Evolutionary conservation across 2,888 invertebrate species (phyloP).

Genomic region (Apoderus coryli): DNA sequence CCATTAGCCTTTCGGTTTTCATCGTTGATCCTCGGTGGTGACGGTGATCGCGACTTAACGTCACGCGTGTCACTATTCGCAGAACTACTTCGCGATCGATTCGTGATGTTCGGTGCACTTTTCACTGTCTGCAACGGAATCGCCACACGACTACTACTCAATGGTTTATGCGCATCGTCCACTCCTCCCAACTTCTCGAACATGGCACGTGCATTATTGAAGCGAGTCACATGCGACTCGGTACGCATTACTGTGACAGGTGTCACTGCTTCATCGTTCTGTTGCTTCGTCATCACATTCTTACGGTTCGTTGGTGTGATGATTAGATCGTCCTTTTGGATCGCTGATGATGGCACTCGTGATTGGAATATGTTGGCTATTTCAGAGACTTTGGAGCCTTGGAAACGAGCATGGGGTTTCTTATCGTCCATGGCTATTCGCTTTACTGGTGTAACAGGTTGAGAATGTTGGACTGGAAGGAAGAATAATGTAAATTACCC

Average conservation of each 20-base stretch:
- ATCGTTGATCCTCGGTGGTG: slow-evolving; percentile 17
- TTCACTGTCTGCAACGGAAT: slow-evolving; percentile 29
- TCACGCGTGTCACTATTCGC: slow-evolving; percentile 41
- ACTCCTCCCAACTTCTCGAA: slow-evolving; percentile 81
- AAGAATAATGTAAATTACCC: no score
- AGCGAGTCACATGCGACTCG: slow-evolving; percentile 73
- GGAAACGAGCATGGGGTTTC: slow-evolving; percentile 25
- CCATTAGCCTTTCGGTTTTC: neutral
- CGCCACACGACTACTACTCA: slow-evolving; percentile 21
- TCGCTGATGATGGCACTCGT: slow-evolving; percentile 14
- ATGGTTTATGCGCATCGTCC: slow-evolving; percentile 32
- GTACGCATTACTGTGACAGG: slow-evolving; percentile 63
- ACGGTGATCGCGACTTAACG: slow-evolving; percentile 18
- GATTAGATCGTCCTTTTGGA: slow-evolving; percentile 6
- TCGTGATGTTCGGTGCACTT: slow-evolving; percentile 36
- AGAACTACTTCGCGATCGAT: slow-evolving; percentile 48
- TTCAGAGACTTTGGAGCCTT: slow-evolving; percentile 75
- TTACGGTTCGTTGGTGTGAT: slow-evolving; percentile 3
- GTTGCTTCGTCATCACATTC: slow-evolving; percentile 10
- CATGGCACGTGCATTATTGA: slow-evolving; percentile 80
- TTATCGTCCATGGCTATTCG: slow-evolving; percentile 33
- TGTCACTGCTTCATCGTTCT: slow-evolving; percentile 18
- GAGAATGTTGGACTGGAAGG: no score
- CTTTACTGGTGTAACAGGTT: no score
- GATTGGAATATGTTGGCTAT: slow-evolving; percentile 78